phyloP scores from a whole-genome alignment of 2,888 invertebrate genomes.

The Lacanobia wlatinum region DNA sequence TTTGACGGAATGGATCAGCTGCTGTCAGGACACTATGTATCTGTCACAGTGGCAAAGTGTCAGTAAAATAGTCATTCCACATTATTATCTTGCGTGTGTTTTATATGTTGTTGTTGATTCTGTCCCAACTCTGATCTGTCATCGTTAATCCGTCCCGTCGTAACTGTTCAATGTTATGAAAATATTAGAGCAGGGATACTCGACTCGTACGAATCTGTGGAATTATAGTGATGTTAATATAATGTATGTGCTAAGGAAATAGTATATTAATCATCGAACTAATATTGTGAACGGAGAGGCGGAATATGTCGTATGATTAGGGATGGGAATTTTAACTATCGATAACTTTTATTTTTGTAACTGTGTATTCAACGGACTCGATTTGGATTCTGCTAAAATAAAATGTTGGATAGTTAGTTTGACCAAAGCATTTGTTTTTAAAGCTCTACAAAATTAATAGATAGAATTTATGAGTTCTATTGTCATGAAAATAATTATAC shows the following conservation, averaged over 20 bases:
- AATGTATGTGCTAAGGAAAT: constrained; percentile 39
- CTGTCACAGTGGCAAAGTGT: neutral
- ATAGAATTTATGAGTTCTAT: too few species aligned
- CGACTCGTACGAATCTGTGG: constrained; percentile 20
- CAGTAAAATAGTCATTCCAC: constrained; percentile 26
- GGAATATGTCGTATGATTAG: constrained; percentile 23
- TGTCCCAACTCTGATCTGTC: constrained; percentile 53
- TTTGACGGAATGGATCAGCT: neutral
- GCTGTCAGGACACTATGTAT: neutral
- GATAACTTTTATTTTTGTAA: constrained; percentile 10
- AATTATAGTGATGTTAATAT: constrained; percentile 45
- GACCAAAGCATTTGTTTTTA: neutral
- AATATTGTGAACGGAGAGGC: constrained; percentile 22
- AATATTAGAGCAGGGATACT: constrained; percentile 43
- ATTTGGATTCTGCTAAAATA: neutral
- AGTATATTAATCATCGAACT: constrained; percentile 41
- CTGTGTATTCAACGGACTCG: neutral
- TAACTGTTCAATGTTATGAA: constrained; percentile 46
- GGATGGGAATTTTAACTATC: constrained; percentile 22
- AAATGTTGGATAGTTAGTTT: neutral
- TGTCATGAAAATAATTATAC: neutral
- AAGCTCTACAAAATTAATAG: too few species aligned
- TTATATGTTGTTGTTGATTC: constrained; percentile 51
- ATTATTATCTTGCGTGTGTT: constrained; percentile 25
- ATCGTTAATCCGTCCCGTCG: constrained; percentile 44